A percentile compares a stretch with the other conserved stretches of the same genome.
Conservation (phyloP, 2,797 vertebrate species). For the Oreonectes daqikongensis region DNA sequence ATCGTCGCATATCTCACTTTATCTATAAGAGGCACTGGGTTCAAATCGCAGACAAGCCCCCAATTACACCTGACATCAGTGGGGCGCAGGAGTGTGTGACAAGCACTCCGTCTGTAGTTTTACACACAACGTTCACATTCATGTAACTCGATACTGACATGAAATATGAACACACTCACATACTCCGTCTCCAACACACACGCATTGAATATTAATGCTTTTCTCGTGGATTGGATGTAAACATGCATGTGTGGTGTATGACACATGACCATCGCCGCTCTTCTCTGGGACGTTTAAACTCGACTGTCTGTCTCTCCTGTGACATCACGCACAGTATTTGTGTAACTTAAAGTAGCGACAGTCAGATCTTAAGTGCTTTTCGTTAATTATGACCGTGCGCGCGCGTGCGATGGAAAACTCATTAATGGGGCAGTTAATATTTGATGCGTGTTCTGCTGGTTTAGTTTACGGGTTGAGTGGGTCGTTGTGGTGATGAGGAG, state of each 20-base stretch:
- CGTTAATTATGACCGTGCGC: slow-evolving; percentile 37
- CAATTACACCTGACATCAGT: slow-evolving; percentile 18
- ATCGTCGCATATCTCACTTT: not conserved
- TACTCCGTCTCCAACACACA: slow-evolving; percentile 27
- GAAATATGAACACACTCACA: slow-evolving; percentile 70
- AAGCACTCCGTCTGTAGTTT: slow-evolving; percentile 56
- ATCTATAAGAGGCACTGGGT: not conserved
- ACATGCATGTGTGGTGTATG: slow-evolving; percentile 72
- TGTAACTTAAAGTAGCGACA: slow-evolving; percentile 21
- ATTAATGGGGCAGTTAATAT: slow-evolving; percentile 80
- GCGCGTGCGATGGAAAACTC: slow-evolving; percentile 77
- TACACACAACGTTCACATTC: slow-evolving; percentile 62
- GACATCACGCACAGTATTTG: not conserved
- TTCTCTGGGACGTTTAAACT: not conserved
- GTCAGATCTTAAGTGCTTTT: slow-evolving; percentile 36
- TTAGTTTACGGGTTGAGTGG: slow-evolving; percentile 77
- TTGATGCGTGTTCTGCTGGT: slow-evolving; percentile 73
- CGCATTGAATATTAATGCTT: slow-evolving; percentile 63
- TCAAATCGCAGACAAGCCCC: slow-evolving; percentile 27
- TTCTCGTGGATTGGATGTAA: slow-evolving; percentile 74
- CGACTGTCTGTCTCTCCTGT: not conserved
- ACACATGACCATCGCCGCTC: slow-evolving; percentile 58
- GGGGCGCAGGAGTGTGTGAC: not conserved
- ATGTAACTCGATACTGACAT: slow-evolving; percentile 78
- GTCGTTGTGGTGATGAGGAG: slow-evolving; percentile 45